Evolutionary conservation across 2,888 invertebrate genomes (phyloP), one percentile per base, ranked within the genome.

Genomic region (Amitus sp.): DNA sequence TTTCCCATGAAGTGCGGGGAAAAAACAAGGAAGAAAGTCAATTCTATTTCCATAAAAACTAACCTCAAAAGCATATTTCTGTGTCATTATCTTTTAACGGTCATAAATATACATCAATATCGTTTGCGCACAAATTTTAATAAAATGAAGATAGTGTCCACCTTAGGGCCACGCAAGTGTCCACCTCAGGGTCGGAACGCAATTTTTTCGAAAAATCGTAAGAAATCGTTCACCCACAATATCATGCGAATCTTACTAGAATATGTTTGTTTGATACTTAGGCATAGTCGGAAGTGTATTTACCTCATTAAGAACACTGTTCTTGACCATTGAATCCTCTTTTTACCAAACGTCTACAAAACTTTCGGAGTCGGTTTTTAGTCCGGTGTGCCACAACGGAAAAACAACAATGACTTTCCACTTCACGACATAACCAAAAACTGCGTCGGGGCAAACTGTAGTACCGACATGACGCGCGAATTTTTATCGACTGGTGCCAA

Each of bases 131-230:
- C n/a, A n/a, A n/a, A n/a, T 33, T 5, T 33, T 33, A 9, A 33
- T 33, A 33, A 33, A 9, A 33, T 33, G 33, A 33, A 33, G n/a
- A n/a, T n/a, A 33, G 33, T 33, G 33, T 33, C 33, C 33, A 33
- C 33, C 33, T 33, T 33, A 33, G 6, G 33, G 33, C 12, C 9
- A 33, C 9, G 2, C 9, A 33, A 33, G 33, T 33, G 33, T 33
- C 33, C 33, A 33, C 33, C 12, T 33, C 12, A 33, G 33, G 33
- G 33, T 33, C 33, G 12, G 33, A 33, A 33, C 33, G 33, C 33
- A 33, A 9, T 33, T 33, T 33, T 12, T 12, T 33, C 12, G 33
- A 12, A 33, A 33, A 33, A 33, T n/a, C 33, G 33, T n/a, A 33
- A 33, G 12, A 33, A 33, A 33, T 33, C 12, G 9, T n/a, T 12